A percentile compares a stretch with the other conserved stretches of the same genome.
Evolutionary conservation across 1,140 invertebrate genomes (phyloP).

Genomic region (Calliopsis andreniformis): DNA sequence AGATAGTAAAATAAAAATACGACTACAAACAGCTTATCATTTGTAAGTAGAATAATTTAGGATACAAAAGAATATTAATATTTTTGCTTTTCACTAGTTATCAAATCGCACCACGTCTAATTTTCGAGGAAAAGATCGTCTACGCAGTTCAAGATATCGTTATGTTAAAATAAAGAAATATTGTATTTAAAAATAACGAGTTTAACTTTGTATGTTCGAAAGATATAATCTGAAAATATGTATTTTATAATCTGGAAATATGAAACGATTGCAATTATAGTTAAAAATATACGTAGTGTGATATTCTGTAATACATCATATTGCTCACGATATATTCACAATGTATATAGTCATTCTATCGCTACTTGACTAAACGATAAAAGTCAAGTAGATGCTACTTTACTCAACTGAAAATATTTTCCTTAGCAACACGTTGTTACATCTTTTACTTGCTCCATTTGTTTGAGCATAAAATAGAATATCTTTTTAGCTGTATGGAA

Average conservation of each 20-base stretch:
- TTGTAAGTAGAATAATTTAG: not conserved
- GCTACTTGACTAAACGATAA: constrained; percentile 7
- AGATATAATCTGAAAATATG: constrained; percentile 40
- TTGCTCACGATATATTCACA: constrained; percentile 48
- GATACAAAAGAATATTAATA: not conserved
- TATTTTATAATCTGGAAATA: constrained; percentile 33
- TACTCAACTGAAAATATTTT: not conserved
- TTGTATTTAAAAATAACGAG: constrained; percentile 34
- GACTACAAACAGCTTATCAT: constrained; percentile 7
- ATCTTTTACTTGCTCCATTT: not conserved
- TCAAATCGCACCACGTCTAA: not conserved
- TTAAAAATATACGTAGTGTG: constrained; percentile 41
- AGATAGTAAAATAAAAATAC: constrained; percentile 15
- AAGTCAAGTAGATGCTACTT: constrained; percentile 28
- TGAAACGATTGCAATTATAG: constrained; percentile 20
- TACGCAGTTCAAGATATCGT: not conserved
- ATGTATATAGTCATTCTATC: constrained; percentile 19
- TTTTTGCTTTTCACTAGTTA: not conserved
- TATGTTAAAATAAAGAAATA: constrained; percentile 6
- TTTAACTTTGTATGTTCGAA: constrained; percentile 27
- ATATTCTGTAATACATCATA: constrained; percentile 35
- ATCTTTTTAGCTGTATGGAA: constrained; percentile 18
- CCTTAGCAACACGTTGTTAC: constrained; percentile 3
- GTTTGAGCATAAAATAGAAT: constrained; percentile 8
- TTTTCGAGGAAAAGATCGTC: constrained; percentile 7